phyloP scores from a whole-genome alignment of 1,140 invertebrate genomes.

The Pseudachorutes palmiensis region DNA sequence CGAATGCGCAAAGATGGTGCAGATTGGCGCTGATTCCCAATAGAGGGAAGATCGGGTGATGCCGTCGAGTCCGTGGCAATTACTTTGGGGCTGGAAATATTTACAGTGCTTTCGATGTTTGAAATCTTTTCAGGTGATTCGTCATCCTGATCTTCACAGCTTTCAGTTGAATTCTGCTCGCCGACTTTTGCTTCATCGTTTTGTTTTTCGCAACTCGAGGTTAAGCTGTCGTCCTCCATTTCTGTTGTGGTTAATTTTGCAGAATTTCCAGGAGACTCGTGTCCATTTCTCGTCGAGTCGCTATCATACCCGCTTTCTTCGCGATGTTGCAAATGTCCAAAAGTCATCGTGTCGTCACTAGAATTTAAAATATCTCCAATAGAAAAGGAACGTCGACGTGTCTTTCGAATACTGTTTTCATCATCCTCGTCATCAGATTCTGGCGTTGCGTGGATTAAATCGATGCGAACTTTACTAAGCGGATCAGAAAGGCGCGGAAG shows the following conservation, averaged over 20 bases:
- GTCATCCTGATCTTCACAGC: no score
- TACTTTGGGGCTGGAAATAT: not conserved
- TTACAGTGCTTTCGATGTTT: not conserved
- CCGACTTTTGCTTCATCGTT: no score
- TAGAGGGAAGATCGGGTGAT: no score
- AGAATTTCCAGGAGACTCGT: conserved; percentile 29
- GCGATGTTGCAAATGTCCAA: not conserved
- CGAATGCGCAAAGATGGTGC: conserved; percentile 22
- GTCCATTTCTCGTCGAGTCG: conserved; percentile 25
- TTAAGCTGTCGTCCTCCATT: not conserved
- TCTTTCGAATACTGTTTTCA: not conserved
- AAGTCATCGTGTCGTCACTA: not conserved
- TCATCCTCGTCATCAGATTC: conserved; percentile 16
- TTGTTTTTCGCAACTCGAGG: no score
- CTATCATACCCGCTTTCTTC: conserved; percentile 36
- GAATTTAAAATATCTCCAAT: conserved; percentile 25
- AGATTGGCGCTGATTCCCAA: not conserved
- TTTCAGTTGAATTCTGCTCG: no score
- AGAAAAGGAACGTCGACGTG: conserved; percentile 18
- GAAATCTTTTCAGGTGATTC: not conserved
- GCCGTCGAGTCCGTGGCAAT: not conserved
- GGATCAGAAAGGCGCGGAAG: conserved; percentile 13
- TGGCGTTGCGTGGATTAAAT: conserved; percentile 27
- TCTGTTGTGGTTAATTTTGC: conserved; percentile 12
- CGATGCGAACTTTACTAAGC: conserved; percentile 25